A percentile compares a stretch with the other conserved stretches of the same genome.
Evolutionary conservation across 2,113 vertebrate genomes (phyloP).

Genomic region (Microtus ochrogaster): DNA sequence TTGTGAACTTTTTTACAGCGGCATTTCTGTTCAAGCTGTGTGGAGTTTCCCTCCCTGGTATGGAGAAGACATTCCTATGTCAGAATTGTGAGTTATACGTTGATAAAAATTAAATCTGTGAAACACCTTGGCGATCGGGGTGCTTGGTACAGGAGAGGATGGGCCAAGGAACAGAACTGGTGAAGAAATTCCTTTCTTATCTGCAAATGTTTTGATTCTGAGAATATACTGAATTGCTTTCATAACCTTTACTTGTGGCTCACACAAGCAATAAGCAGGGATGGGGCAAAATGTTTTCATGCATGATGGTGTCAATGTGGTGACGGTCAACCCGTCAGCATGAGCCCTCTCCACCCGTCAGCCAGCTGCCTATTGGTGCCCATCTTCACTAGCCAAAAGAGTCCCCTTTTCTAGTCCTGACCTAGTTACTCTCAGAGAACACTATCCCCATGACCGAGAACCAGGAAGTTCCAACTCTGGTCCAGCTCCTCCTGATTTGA

Average conservation of each 20-base stretch:
- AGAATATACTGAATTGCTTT: neutral
- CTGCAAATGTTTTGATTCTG: constrained; percentile 51
- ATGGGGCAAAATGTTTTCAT: neutral
- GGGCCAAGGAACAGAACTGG: neutral
- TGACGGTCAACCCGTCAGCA: neutral
- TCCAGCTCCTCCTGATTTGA: constrained; percentile 1
- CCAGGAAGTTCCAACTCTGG: neutral
- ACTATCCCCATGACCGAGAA: neutral
- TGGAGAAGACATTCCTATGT: neutral
- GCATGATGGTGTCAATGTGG: neutral
- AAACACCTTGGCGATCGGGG: neutral
- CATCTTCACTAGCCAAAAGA: neutral
- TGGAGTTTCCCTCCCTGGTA: constrained; percentile 3
- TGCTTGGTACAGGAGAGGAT: neutral
- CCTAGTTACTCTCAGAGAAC: neutral
- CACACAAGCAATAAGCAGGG: neutral
- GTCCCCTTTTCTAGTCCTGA: neutral
- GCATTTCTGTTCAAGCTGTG: constrained; percentile 13
- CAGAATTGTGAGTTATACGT: constrained; percentile 13
- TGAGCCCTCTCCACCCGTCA: neutral
- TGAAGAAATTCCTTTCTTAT: constrained; percentile 56
- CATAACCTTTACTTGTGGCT: neutral
- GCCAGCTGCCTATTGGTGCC: neutral
- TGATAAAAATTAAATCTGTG: constrained; percentile 34
- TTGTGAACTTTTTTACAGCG: neutral